phyloP scores from a whole-genome alignment of 1,140 invertebrate species.

The Manduca sexta region DNA sequence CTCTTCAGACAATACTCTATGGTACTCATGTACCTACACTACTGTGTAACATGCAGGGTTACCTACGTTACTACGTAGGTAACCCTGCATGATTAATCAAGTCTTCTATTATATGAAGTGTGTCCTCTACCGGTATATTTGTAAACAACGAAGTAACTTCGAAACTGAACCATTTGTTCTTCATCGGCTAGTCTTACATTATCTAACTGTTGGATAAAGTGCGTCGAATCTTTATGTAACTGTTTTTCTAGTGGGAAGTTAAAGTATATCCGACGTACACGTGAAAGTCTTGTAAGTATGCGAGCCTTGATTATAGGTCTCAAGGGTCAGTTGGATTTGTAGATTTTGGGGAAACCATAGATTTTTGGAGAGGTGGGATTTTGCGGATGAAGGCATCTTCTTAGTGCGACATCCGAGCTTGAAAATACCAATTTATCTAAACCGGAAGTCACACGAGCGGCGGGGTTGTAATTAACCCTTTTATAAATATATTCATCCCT shows the following conservation, averaged over 20 bases:
- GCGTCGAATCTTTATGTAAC: neutral
- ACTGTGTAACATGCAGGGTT: too few species aligned
- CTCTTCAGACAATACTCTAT: neutral
- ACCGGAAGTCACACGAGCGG: too few species aligned
- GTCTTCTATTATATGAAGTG: neutral
- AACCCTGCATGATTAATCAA: neutral
- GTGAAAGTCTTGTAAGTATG: neutral
- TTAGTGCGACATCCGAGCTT: too few species aligned
- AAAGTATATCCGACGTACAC: neutral
- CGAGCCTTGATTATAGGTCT: neutral
- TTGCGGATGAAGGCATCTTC: too few species aligned
- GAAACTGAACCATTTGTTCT: neutral
- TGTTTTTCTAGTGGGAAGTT: neutral
- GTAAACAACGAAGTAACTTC: neutral
- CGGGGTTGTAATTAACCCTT: too few species aligned
- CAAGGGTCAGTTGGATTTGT: neutral
- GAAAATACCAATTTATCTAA: too few species aligned
- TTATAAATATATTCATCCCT: too few species aligned
- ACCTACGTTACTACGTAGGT: too few species aligned
- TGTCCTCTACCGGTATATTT: neutral
- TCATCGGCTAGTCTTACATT: neutral
- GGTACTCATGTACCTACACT: neutral
- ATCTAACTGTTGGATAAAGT: neutral
- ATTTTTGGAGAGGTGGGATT: neutral
- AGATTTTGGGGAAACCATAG: constrained; percentile 1